Evolutionary conservation across 2,888 invertebrate species (phyloP), one percentile per base, ranked within the genome.

Genomic region (Hipparchia semele): DNA sequence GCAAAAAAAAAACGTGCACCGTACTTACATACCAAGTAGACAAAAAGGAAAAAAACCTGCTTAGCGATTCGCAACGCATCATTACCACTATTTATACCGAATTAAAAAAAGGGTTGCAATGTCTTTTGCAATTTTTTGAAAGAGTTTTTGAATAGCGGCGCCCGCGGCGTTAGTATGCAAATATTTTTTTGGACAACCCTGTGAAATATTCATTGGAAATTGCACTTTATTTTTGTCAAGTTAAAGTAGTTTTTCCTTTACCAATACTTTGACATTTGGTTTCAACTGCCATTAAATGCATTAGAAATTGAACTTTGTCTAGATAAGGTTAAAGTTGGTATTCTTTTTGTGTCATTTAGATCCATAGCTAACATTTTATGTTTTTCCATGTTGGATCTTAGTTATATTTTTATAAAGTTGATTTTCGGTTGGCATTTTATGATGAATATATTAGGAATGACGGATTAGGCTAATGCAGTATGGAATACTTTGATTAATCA

Each of bases 31-130:
- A 53, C 33, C 12, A 53, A 12, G 53, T 53, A 65, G 53, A 65
- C 33, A 53, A 89, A 85, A 88, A 91, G 86, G 89, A 92, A 90
- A 90, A 90, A 90, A 92, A 91, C 91, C 87, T 87, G 92, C 89
- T 93, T 92, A 92, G 79, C 80, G 79, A 93, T 93, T 94, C 92
- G 80, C 70, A 75, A 80, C 79, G 79, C 81, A 80, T 82, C 80
- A 79, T 80, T 80, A 80, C 74, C 73, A 73, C 70, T 46, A 68
- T 76, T 79, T 80, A 82, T 82, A 72, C 61, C 73, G 69, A 72
- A 80, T 77, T n/a, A 0, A 61, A 69, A 61, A 61, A 51, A 61
- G 69, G 33, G 23, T 60, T 46, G 7, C 10, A 59, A n/a, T 53
- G n/a, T 51, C 51, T 33, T 53, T 51, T 53, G 61, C 69, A 53